These are phyloP conservation scores for Cataglyphis cursor DNA, from an alignment of 2,888 invertebrate species.

Conservation along the genomic window DNA sequence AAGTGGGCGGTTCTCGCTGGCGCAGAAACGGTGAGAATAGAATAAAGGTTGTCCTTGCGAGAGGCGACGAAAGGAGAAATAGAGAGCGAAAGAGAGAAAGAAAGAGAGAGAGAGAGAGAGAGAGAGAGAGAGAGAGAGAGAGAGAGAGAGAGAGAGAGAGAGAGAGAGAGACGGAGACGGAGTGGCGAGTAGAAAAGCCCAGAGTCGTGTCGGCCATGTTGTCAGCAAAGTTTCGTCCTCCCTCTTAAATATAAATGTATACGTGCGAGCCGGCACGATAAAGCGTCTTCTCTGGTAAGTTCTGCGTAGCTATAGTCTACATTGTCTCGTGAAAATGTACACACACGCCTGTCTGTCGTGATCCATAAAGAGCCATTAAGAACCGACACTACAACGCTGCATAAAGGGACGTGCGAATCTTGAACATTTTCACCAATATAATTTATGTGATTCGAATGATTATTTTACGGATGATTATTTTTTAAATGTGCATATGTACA, in stretches of 20 bases:
- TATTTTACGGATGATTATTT: neutral
- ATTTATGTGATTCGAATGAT: neutral
- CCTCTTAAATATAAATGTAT: slow-evolving; percentile 80
- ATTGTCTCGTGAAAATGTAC: slow-evolving; percentile 51
- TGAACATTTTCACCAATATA: slow-evolving; percentile 22
- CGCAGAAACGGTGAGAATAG: slow-evolving; percentile 71
- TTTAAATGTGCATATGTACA: neutral
- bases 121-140: slow-evolving; percentile 57
- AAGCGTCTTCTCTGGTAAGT: slow-evolving; percentile 70
- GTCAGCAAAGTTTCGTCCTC: slow-evolving; percentile 78
- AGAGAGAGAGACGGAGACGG: slow-evolving; percentile 59
- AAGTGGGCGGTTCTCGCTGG: slow-evolving; percentile 74
- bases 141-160: slow-evolving; percentile 56
- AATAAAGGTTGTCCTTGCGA: slow-evolving; percentile 75
- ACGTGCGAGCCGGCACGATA: slow-evolving; percentile 72
- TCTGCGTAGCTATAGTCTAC: slow-evolving; percentile 58
- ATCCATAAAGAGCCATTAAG: slow-evolving; percentile 45
- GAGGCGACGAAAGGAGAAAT: slow-evolving; percentile 68
- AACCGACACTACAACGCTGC: slow-evolving; percentile 21
- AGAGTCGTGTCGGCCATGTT: slow-evolving; percentile 76
- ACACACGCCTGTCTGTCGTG: slow-evolving; percentile 42
- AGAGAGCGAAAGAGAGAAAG: slow-evolving; percentile 36
- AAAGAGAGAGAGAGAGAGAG: slow-evolving; percentile 27
- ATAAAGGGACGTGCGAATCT: slow-evolving; percentile 36
- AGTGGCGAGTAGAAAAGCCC: slow-evolving; percentile 75